Evolutionary conservation across 2,888 invertebrate genomes (phyloP).

Genomic region (Uloborus plumipes): DNA sequence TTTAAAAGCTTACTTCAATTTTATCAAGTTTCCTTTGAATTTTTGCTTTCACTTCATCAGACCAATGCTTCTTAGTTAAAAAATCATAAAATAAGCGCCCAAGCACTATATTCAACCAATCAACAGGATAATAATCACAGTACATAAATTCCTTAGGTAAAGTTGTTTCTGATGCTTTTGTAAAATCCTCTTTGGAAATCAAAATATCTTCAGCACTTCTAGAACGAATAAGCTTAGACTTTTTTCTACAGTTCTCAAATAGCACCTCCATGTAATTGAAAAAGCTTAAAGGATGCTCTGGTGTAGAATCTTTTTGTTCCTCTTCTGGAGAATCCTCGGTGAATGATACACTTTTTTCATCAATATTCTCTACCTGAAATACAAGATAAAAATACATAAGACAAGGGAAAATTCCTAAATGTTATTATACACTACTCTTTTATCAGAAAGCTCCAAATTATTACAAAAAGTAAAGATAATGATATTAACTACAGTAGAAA

Average conservation of each 20-base stretch:
- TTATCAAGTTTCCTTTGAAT: slow-evolving; percentile 89
- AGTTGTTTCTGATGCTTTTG: neutral
- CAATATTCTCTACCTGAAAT: slow-evolving; percentile 26
- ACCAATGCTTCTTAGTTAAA: slow-evolving; percentile 80
- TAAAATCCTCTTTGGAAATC: neutral
- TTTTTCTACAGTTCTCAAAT: slow-evolving; percentile 35
- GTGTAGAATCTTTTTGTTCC: neutral
- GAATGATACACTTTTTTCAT: slow-evolving; percentile 22
- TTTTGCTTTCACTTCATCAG: slow-evolving; percentile 80
- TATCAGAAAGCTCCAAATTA: too few relatives aligned
- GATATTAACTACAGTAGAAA: too few relatives aligned
- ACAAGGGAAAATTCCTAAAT: neutral
- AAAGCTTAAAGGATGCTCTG: slow-evolving; percentile 17
- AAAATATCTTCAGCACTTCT: slow-evolving; percentile 7
- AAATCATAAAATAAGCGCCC: slow-evolving; percentile 87
- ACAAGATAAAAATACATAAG: neutral
- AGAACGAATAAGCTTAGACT: neutral
- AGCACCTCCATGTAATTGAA: slow-evolving; percentile 22
- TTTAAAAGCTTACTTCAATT: slow-evolving; percentile 78
- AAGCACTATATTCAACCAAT: slow-evolving; percentile 84
- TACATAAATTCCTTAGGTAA: slow-evolving; percentile 6
- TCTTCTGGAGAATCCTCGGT: slow-evolving; percentile 3
- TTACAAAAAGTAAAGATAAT: too few relatives aligned
- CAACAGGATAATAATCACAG: slow-evolving; percentile 23
- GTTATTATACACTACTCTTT: too few relatives aligned